Conservation (phyloP, 92 coral and sea anemone species). For the Epizoanthus fatuus region DNA sequence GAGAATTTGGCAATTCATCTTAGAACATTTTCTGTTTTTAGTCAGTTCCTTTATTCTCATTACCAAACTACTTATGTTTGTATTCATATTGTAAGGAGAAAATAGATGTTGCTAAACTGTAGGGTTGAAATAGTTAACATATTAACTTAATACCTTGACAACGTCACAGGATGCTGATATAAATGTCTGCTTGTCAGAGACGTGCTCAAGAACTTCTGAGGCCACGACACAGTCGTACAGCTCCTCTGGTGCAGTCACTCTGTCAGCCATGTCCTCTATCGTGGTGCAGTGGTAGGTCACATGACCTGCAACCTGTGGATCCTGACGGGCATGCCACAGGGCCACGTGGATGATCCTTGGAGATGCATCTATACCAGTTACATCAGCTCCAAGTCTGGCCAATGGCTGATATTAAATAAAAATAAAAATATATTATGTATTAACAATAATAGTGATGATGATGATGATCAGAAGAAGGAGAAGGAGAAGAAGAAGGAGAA, state of each 20-base stretch:
- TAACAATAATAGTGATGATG: no score
- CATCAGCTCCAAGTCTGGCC: constrained; percentile 95
- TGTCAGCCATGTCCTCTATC: constrained; percentile 85
- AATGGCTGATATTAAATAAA: constrained; percentile 75
- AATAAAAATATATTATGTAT: background rate
- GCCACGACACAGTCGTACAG: constrained; percentile 93
- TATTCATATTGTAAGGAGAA: no score
- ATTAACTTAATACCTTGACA: constrained; percentile 69
- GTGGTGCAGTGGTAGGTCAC: constrained; percentile 83
- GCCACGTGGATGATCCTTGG: constrained; percentile 88
- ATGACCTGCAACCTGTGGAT: constrained; percentile 71
- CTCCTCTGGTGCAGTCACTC: constrained; percentile 37
- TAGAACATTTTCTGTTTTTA: no score
- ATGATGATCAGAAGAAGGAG: no score
- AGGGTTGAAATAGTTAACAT: no score
- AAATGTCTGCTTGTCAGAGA: constrained; percentile 84
- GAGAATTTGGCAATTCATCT: no score
- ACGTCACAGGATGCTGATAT: constrained; percentile 76
- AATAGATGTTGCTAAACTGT: no score
- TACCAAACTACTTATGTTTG: no score
- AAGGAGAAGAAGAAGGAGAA: no score
- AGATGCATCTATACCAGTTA: constrained; percentile 95
- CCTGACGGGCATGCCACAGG: constrained; percentile 83
- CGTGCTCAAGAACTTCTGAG: constrained; percentile 97
- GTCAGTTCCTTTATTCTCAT: no score